A percentile compares a stretch with the other conserved stretches of the same genome.
Conservation (phyloP, 2,888 invertebrate genomes). For the Pristionchus mayeri region DNA sequence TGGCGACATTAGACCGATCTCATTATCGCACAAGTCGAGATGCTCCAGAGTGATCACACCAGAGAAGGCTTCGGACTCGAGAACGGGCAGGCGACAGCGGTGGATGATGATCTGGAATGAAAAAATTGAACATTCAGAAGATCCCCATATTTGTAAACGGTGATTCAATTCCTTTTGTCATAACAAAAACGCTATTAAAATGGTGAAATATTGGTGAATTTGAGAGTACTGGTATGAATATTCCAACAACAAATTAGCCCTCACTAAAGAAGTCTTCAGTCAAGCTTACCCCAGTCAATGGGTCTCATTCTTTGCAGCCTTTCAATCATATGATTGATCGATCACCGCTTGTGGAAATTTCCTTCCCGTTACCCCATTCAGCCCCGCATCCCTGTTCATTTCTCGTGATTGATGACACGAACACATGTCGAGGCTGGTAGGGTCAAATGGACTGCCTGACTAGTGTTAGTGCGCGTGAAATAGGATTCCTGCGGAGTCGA, state of each 20-base stretch:
- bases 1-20: constrained; percentile 58
- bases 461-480: background rate
- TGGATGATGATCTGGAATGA: constrained; percentile 64
- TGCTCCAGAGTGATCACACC: constrained; percentile 61
- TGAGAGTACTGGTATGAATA: no score
- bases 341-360: background rate
- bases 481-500: background rate
- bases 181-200: no score
- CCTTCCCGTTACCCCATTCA: background rate
- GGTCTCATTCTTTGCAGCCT: no score
- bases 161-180: no score
- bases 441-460: background rate
- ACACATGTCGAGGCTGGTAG: constrained; percentile 29
- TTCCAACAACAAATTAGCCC: no score
- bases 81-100: constrained; percentile 53
- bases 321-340: no score
- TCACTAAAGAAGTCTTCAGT: no score
- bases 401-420: constrained; percentile 14
- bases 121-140: no score
- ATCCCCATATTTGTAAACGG: no score
- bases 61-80: constrained; percentile 62
- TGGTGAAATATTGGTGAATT: no score
- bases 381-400: background rate
- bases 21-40: constrained; percentile 62
- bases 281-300: no score